These are phyloP conservation scores for Centropristis striata DNA, from an alignment of 2,113 vertebrate species.

Conservation along the genomic window DNA sequence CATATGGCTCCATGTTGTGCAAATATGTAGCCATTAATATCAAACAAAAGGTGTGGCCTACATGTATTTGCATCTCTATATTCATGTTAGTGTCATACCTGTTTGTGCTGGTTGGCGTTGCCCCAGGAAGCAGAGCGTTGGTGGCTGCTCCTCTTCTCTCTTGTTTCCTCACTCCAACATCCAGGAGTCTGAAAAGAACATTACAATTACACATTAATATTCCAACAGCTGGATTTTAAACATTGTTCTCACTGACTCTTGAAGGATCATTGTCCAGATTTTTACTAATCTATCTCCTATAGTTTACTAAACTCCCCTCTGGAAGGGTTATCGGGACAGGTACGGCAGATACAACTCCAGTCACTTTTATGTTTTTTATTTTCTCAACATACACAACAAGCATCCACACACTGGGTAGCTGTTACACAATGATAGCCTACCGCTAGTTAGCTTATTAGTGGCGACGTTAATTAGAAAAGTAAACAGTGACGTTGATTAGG, in stretches of 20 bases:
- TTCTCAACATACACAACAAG: too few species aligned
- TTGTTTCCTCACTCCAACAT: slow-evolving; percentile 91
- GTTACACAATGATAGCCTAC: too few species aligned
- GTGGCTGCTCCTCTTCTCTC: slow-evolving; percentile 87
- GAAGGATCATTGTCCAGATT: too few species aligned
- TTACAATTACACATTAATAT: background rate
- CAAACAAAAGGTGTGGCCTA: background rate
- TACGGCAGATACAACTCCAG: too few species aligned
- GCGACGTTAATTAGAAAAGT: too few species aligned
- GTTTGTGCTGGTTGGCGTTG: slow-evolving; percentile 93
- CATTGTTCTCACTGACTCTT: accelerated
- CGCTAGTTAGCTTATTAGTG: too few species aligned
- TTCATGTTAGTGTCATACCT: slow-evolving; percentile 81
- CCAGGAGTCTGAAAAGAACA: slow-evolving; percentile 89
- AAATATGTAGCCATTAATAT: background rate
- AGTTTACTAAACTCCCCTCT: too few species aligned
- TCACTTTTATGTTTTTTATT: too few species aligned
- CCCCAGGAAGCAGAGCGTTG: slow-evolving; percentile 94
- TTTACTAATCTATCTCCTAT: too few species aligned
- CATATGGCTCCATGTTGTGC: background rate
- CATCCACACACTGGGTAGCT: too few species aligned
- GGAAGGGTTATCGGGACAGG: too few species aligned
- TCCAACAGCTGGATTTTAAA: background rate
- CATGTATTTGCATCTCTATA: slow-evolving; percentile 5
- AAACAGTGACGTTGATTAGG: too few species aligned